phyloP scores from a whole-genome alignment of 2,888 invertebrate species.

The Drosophila melanosoma region DNA sequence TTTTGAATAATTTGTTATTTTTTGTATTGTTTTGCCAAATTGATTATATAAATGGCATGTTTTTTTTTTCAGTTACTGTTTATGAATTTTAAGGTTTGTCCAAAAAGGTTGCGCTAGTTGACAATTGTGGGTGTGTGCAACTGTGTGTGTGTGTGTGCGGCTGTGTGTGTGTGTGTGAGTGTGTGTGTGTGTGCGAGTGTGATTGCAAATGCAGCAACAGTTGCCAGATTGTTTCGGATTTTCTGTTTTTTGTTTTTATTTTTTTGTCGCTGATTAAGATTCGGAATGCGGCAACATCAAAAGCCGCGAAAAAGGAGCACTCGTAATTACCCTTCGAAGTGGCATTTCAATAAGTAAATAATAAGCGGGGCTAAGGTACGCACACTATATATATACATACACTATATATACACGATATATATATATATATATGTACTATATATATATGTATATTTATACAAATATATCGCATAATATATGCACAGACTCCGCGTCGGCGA shows the following conservation, averaged over 20 bases:
- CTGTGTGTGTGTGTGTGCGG: constrained; percentile 30
- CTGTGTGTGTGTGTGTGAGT: too few species aligned
- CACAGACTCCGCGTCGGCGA: constrained; percentile 58
- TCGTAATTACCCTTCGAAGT: constrained; percentile 60
- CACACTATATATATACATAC: constrained; percentile 8
- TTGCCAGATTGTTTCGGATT: constrained; percentile 36
- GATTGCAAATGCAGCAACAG: constrained; percentile 39
- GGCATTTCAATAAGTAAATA: constrained; percentile 62
- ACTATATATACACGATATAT: background rate
- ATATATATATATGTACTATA: constrained; percentile 3
- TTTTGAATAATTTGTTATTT: background rate
- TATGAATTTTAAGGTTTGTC: constrained; percentile 42
- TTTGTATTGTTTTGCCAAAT: constrained; percentile 7
- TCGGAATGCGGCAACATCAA: constrained; percentile 56
- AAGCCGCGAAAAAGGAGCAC: constrained; percentile 55
- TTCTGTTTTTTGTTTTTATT: constrained; percentile 2
- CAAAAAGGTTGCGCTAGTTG: constrained; percentile 43
- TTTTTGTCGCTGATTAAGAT: constrained; percentile 19
- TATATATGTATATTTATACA: background rate
- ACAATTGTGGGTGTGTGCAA: constrained; percentile 25
- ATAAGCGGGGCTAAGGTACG: constrained; percentile 12
- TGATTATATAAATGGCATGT: constrained; percentile 27
- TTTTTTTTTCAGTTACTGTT: constrained; percentile 15
- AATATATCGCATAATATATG: constrained; percentile 44
- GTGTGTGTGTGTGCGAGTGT: constrained; percentile 17